A percentile compares a stretch with the other conserved stretches of the same genome.
Evolutionary conservation across 2,888 invertebrate species (phyloP).

Genomic region (Lacanobia oleracea): DNA sequence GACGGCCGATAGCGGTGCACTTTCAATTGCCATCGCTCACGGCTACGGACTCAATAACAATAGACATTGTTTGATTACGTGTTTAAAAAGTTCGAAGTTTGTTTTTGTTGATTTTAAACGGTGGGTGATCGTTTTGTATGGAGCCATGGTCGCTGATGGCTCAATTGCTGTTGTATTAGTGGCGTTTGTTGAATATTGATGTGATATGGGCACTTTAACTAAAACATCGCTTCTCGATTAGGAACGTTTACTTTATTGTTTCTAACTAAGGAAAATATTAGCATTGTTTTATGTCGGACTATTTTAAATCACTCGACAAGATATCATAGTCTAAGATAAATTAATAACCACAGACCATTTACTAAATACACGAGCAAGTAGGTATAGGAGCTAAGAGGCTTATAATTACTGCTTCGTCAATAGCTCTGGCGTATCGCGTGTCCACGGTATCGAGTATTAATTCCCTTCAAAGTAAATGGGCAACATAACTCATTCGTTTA

Average conservation of each 20-base stretch:
- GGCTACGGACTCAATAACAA: conserved; percentile 77
- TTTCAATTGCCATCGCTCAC: conserved; percentile 74
- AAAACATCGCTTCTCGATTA: not conserved
- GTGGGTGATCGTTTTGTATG: conserved; percentile 42
- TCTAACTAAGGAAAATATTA: not conserved
- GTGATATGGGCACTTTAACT: not conserved
- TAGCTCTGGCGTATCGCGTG: conserved; percentile 52
- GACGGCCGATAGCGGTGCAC: conserved; percentile 67
- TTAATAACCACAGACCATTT: conserved; percentile 17
- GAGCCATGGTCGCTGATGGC: conserved; percentile 21
- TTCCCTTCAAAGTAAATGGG: conserved; percentile 53
- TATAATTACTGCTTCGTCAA: conserved; percentile 58
- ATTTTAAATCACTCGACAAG: conserved; percentile 15
- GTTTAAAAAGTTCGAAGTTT: conserved; percentile 56
- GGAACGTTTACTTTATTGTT: not conserved
- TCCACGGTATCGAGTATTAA: conserved; percentile 55
- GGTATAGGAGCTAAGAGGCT: conserved; percentile 29
- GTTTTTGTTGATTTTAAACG: conserved; percentile 55
- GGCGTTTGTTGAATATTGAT: conserved; percentile 16
- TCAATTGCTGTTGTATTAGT: conserved; percentile 40
- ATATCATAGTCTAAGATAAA: conserved; percentile 12
- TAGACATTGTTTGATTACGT: conserved; percentile 80
- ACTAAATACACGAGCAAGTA: conserved; percentile 9
- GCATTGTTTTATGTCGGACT: not conserved
- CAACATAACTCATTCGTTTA: conserved; percentile 60